These are phyloP conservation scores for Corydoras maculifer DNA, from an alignment of 2,113 vertebrate species.

Conservation along the genomic window DNA sequence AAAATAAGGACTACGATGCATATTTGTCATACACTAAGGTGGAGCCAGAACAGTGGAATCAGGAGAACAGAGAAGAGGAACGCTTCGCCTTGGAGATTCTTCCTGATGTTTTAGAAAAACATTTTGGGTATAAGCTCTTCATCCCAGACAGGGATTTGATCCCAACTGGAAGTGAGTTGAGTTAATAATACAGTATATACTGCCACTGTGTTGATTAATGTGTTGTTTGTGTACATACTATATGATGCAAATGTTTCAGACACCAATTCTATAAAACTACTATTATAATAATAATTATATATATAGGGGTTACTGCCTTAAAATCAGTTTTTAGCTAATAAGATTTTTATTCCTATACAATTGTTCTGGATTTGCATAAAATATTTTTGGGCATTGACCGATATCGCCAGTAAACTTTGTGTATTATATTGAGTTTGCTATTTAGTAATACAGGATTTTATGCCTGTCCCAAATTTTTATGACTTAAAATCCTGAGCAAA, in stretches of 20 bases:
- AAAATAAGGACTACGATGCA: slow-evolving; percentile 97
- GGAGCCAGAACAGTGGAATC: slow-evolving; percentile 96
- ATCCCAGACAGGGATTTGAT: slow-evolving; percentile 99
- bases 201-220: slow-evolving; percentile 1
- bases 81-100: slow-evolving; percentile 96
- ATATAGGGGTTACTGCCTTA: too few relatives aligned
- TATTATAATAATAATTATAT: too few relatives aligned
- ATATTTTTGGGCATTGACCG: too few relatives aligned
- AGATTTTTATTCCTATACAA: too few relatives aligned
- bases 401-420: not conserved
- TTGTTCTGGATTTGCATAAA: too few relatives aligned
- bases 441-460: not conserved
- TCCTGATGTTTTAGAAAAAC: slow-evolving; percentile 96
- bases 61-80: slow-evolving; percentile 93
- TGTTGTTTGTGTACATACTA: not conserved
- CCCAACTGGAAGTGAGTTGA: slow-evolving; percentile 95
- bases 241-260: too few relatives aligned
- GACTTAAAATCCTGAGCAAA: slow-evolving; percentile 5
- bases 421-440: not conserved
- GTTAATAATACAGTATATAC: slow-evolving; percentile 11
- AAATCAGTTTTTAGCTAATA: too few relatives aligned
- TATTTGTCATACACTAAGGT: slow-evolving; percentile 98
- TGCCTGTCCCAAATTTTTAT: not conserved
- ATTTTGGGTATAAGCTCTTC: slow-evolving; percentile 98
- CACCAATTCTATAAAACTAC: too few relatives aligned